A percentile compares a stretch with the other conserved stretches of the same genome.
Conservation (phyloP, 2,888 invertebrate genomes). For the Calliphora vomitoria region DNA sequence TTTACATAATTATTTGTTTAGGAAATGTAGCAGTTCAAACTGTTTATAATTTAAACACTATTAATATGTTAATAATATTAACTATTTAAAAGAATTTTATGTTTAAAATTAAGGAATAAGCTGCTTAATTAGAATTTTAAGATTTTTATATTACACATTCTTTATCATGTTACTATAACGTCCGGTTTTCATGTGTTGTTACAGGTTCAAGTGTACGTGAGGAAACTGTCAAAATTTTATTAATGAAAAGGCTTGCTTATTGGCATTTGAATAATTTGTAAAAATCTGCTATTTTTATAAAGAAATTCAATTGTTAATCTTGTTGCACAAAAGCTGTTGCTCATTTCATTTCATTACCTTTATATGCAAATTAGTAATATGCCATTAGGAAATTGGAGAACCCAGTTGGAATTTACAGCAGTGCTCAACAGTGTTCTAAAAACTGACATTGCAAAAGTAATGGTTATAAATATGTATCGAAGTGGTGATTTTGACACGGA, state of each 20-base stretch:
- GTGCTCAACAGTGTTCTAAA: no score
- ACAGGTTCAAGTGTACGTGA: constrained; percentile 25
- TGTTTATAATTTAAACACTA: no score
- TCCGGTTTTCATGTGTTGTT: constrained; percentile 34
- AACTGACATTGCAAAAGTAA: no score
- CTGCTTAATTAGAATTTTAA: neutral
- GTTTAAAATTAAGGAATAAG: neutral
- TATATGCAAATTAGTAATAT: neutral
- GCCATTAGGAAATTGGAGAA: neutral
- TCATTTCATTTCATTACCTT: constrained; percentile 10
- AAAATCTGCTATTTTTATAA: constrained; percentile 13
- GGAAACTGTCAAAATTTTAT: constrained; percentile 29
- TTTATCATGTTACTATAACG: neutral
- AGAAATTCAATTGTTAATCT: constrained; percentile 28
- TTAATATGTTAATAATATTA: no score
- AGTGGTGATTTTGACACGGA: no score
- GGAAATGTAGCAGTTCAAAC: constrained; percentile 16
- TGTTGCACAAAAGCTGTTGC: constrained; percentile 2
- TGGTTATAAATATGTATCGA: no score
- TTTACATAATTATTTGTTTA: constrained; percentile 17
- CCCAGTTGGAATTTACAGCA: no score
- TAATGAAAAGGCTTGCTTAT: neutral
- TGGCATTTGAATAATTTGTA: constrained; percentile 9
- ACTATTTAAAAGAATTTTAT: no score
- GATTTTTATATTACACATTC: neutral